Conservation (phyloP, 2,888 invertebrate species). For the Pollenia angustigena region DNA sequence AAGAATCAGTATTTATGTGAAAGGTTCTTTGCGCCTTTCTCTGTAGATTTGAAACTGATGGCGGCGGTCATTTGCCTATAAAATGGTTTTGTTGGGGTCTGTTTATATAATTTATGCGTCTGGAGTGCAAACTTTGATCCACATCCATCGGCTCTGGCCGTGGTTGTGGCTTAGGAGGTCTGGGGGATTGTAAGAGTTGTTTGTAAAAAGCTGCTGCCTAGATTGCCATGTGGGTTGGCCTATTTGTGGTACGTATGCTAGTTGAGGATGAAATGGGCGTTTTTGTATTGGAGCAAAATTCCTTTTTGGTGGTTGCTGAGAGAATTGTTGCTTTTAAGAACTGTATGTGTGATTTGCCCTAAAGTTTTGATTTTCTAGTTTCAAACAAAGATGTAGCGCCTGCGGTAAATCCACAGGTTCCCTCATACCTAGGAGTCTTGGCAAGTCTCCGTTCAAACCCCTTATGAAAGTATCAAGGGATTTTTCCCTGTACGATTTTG, state of each 20-base stretch:
- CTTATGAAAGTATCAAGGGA: constrained; percentile 45
- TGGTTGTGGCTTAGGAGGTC: constrained; percentile 2
- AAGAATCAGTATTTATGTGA: too few species aligned
- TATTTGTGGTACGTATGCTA: too few species aligned
- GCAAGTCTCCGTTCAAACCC: constrained; percentile 20
- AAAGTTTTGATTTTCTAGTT: constrained; percentile 24
- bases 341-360: constrained; percentile 3
- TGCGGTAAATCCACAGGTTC: constrained; percentile 25
- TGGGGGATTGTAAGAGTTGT: neutral
- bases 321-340: neutral
- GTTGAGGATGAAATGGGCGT: neutral
- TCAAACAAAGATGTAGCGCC: constrained; percentile 29
- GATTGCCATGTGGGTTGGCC: too few species aligned
- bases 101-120: neutral
- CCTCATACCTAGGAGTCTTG: constrained; percentile 2
- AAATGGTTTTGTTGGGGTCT: constrained; percentile 1
- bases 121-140: neutral
- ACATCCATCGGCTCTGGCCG: constrained; percentile 48
- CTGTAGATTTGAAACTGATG: too few species aligned
- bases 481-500: constrained; percentile 19
- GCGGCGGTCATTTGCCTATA: too few species aligned
- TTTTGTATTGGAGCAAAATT: neutral
- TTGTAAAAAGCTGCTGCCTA: too few species aligned
- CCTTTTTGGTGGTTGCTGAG: too few species aligned
- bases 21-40: too few species aligned